These are phyloP conservation scores for Parnassius glacialis DNA, from an alignment of 2,888 invertebrate genomes.

Conservation along the genomic window DNA sequence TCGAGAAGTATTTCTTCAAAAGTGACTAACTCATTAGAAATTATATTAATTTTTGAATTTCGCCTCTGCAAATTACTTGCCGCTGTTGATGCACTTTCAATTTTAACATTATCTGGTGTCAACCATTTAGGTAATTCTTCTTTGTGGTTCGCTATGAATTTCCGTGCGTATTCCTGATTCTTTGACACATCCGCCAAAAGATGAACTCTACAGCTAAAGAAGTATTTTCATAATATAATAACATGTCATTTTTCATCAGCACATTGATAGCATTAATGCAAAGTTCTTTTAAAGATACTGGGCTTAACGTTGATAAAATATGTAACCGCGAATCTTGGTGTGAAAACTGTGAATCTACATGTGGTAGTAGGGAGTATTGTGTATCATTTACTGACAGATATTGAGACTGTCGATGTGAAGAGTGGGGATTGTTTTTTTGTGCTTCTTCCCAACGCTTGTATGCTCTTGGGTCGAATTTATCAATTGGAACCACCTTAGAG, in stretches of 20 bases:
- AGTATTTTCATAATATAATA: slow-evolving; percentile 1
- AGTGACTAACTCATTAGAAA: slow-evolving; percentile 5
- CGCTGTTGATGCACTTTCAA: not conserved
- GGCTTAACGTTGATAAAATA: slow-evolving; percentile 4
- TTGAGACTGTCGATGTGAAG: not conserved
- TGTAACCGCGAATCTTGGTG: slow-evolving; percentile 7
- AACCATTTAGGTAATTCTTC: slow-evolving; percentile 1
- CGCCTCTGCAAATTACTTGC: slow-evolving; percentile 2
- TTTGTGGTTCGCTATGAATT: slow-evolving; percentile 7
- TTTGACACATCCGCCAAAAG: slow-evolving; percentile 2
- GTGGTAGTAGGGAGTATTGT: not conserved
- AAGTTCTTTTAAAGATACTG: slow-evolving; percentile 8
- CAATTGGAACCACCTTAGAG: too few species aligned
- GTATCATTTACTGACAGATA: slow-evolving; percentile 4
- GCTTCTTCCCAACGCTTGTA: too few species aligned
- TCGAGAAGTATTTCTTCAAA: slow-evolving; percentile 9
- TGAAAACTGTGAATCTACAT: slow-evolving; percentile 6
- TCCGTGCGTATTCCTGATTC: slow-evolving; percentile 1
- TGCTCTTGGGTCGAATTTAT: too few species aligned
- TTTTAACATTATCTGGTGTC: not conserved
- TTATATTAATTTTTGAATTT: slow-evolving; percentile 8
- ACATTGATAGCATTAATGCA: slow-evolving; percentile 7
- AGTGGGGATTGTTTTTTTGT: too few species aligned
- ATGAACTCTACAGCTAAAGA: slow-evolving; percentile 2
- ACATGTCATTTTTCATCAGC: slow-evolving; percentile 3